Conservation (phyloP, 2,113 vertebrate genomes). For the Bubo bubo region DNA sequence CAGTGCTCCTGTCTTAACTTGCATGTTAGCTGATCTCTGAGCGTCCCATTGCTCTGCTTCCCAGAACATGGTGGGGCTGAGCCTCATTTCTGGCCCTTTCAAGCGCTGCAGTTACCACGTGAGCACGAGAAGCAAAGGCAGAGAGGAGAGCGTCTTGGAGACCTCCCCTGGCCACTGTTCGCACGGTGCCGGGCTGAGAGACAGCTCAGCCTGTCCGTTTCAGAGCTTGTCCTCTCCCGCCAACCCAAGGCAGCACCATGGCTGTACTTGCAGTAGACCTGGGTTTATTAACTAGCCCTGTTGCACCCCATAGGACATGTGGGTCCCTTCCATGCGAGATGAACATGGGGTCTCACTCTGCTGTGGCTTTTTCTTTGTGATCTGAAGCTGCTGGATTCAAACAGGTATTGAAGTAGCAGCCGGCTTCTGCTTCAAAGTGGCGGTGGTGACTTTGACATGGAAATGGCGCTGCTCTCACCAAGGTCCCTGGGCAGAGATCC, state of each 20-base stretch:
- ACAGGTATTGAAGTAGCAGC: background rate
- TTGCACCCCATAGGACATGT: background rate
- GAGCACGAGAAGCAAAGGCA: background rate
- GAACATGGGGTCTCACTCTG: fast-evolving
- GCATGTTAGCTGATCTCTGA: background rate
- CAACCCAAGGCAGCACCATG: background rate
- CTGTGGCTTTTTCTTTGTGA: background rate
- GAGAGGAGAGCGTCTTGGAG: background rate
- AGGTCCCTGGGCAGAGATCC: background rate
- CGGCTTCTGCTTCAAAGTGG: fast-evolving
- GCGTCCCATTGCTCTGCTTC: background rate
- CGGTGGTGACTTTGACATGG: background rate
- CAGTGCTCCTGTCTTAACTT: background rate
- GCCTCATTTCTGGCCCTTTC: background rate
- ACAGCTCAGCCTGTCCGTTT: background rate
- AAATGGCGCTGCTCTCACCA: fast-evolving
- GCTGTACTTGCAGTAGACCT: fast-evolving
- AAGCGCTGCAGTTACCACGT: background rate
- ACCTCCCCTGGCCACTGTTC: background rate
- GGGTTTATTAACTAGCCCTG: background rate
- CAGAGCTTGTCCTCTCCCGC: background rate
- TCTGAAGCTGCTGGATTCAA: background rate
- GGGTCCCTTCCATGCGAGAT: background rate
- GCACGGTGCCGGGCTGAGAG: fast-evolving
- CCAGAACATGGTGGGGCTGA: fast-evolving